Conservation (phyloP, 2,797 vertebrate species). For the Lithobates pipiens region DNA sequence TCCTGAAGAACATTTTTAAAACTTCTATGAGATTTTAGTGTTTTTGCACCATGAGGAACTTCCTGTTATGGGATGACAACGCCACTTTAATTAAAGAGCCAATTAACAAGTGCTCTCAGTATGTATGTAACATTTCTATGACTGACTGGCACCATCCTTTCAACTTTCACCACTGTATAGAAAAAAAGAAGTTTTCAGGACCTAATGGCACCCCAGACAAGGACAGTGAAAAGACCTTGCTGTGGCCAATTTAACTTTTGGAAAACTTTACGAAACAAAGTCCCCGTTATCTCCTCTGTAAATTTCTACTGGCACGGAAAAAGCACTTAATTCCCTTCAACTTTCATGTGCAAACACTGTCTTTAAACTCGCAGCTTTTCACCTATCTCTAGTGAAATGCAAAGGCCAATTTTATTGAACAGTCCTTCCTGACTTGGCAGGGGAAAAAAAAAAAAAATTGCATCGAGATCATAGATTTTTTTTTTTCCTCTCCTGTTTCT, state of each 20-base stretch:
- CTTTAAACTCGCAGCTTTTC: slow-evolving; percentile 17
- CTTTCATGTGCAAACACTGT: slow-evolving; percentile 48
- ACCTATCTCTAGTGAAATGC: slow-evolving; percentile 26
- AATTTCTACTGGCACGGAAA: slow-evolving; percentile 28
- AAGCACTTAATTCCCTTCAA: slow-evolving; percentile 11
- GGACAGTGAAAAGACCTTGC: background rate
- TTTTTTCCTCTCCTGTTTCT: slow-evolving; percentile 12
- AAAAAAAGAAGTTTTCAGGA: background rate
- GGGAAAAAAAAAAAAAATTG: slow-evolving; percentile 20
- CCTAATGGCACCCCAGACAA: background rate
- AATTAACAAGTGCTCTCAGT: no score
- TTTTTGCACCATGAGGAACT: no score
- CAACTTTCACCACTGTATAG: no score
- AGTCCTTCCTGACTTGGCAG: slow-evolving; percentile 17
- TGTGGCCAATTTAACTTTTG: background rate
- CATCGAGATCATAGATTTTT: slow-evolving; percentile 41
- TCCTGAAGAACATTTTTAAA: no score
- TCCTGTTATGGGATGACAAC: no score
- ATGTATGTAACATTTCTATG: no score
- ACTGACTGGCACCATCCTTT: no score
- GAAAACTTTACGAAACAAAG: background rate
- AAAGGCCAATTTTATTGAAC: slow-evolving; percentile 53
- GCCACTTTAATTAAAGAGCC: no score
- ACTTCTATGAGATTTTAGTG: no score
- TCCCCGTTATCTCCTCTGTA: background rate